Evolutionary conservation across 2,888 invertebrate species (phyloP), one percentile per base, ranked within the genome.

Genomic region (Cryptocheilus praepositus): DNA sequence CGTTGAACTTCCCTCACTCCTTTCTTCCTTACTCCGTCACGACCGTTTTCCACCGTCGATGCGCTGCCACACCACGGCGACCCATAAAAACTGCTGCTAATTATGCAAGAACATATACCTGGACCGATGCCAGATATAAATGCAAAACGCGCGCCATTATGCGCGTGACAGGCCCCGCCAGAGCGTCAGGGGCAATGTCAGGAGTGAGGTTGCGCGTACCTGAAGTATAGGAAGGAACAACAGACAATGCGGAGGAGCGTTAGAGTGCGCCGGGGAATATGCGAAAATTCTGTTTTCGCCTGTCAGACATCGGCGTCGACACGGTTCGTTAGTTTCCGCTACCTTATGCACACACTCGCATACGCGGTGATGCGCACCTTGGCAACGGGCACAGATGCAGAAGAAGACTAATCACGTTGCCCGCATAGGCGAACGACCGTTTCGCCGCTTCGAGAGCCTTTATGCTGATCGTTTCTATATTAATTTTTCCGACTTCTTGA

Each of bases 21-120:
- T 25, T 49, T 49, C 49, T 19, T 22, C 52, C 21, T 18, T 22
- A 19, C 21, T 15, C 21, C 52, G 52, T 49, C n/a, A 19, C 52
- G 52, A 21, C 19, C 44, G 57, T 51, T 63, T 66, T 55, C 58
- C 70, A 43, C 57, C 55, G 60, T 56, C 66, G 60, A 61, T 66
- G 66, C 61, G 16, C 16, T 18, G 49, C 49, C n/a, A n/a, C n/a
- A n/a, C 49, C 64, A 62, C 64, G 61, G 67, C 67, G 79, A 76
- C 76, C 80, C 77, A 83, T 81, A 84, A 85, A 82, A 83, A 76
- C 77, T 76, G 76, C 80, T 8, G 81, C 82, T 85, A 85, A 85
- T 85, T 85, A 85, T 85, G 83, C 84, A 80, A 85, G 84, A 82
- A 84, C 81, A 82, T 74, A 79, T 85, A 85, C 85, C 86, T 85